A percentile compares a stretch with the other conserved stretches of the same genome.
Conservation (phyloP, 2,888 invertebrate species). For the Ophion obscuratus region DNA sequence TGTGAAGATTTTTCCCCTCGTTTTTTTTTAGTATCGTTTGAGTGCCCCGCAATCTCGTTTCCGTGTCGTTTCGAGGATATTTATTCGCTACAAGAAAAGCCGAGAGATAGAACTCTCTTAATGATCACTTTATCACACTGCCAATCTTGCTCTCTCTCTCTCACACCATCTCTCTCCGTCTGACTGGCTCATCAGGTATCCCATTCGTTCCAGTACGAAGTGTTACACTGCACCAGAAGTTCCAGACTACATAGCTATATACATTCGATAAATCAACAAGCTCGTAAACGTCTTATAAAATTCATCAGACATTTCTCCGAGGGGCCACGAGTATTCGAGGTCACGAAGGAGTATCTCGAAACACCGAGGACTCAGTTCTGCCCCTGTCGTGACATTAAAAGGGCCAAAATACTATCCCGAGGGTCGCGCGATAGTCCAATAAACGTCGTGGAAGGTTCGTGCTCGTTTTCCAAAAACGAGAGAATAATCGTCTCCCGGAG, state of each 20-base stretch:
- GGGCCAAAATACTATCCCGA: neutral
- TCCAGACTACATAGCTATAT: constrained; percentile 13
- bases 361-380: constrained; percentile 42
- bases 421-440: constrained; percentile 39
- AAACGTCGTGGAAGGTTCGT: constrained; percentile 56
- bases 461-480: constrained; percentile 55
- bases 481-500: constrained; percentile 56
- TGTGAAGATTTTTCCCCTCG: constrained; percentile 13
- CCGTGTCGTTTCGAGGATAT: neutral
- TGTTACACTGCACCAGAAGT: neutral
- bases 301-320: constrained; percentile 44
- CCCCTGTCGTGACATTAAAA: constrained; percentile 25
- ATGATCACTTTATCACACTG: constrained; percentile 49
- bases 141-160: neutral
- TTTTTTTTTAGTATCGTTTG: constrained; percentile 13
- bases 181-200: constrained; percentile 42
- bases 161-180: neutral
- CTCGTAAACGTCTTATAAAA: constrained; percentile 63
- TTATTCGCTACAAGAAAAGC: constrained; percentile 44
- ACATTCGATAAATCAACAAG: constrained; percentile 55
- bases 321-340: constrained; percentile 15
- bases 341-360: constrained; percentile 24
- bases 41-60: constrained; percentile 1
- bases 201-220: constrained; percentile 27
- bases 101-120: constrained; percentile 37